These are phyloP conservation scores for Bombus superbus DNA, from an alignment of 1,140 invertebrate species.

Conservation along the genomic window DNA sequence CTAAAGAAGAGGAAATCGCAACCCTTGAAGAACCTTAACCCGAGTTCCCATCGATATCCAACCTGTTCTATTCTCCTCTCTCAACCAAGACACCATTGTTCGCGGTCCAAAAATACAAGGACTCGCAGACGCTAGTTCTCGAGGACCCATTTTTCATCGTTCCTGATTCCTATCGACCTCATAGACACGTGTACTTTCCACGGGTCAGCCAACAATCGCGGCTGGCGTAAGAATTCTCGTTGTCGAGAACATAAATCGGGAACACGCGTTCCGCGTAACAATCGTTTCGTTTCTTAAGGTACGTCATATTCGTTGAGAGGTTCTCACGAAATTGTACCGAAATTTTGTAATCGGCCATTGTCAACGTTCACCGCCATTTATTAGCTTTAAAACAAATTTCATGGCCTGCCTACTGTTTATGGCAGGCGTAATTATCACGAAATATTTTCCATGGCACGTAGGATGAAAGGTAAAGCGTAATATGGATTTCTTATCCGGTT, in stretches of 20 bases:
- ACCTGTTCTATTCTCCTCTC: background rate
- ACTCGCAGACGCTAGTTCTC: background rate
- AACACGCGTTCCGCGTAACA: conserved; percentile 47
- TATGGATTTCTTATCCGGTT: conserved; percentile 53
- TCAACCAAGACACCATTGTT: background rate
- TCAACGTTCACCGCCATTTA: background rate
- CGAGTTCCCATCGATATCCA: background rate
- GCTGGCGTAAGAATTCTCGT: conserved; percentile 45
- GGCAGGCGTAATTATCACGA: conserved; percentile 36
- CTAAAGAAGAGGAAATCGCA: background rate
- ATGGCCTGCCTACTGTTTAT: background rate
- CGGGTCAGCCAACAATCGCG: conserved; percentile 42
- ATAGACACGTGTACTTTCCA: conserved; percentile 6
- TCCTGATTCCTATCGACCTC: background rate
- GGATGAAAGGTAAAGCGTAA: conserved; percentile 4
- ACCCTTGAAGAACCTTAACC: background rate
- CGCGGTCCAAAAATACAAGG: background rate
- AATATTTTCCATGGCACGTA: conserved; percentile 10
- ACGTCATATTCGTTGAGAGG: background rate
- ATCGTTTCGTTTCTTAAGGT: conserved; percentile 57
- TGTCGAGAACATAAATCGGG: conserved; percentile 35
- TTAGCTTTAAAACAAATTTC: background rate
- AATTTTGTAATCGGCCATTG: conserved; percentile 65
- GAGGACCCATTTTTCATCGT: background rate
- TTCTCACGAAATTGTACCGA: conserved; percentile 63